These are phyloP conservation scores for Suillia variegata DNA, from an alignment of 2,888 invertebrate genomes.

Conservation along the genomic window DNA sequence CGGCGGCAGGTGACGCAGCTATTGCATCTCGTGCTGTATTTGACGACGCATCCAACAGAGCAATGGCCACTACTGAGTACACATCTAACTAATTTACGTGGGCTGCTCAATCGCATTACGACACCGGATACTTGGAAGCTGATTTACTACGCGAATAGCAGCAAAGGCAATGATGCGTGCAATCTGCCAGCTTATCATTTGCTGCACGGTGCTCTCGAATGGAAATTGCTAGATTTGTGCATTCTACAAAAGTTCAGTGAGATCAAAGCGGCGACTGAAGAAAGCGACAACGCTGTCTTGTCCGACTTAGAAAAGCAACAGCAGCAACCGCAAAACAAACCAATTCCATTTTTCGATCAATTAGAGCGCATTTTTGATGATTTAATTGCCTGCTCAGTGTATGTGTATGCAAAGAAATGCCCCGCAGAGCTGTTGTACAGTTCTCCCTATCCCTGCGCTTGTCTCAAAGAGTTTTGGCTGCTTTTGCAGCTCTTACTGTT, in stretches of 20 bases:
- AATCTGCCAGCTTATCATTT: conserved; percentile 56
- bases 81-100: conserved; percentile 37
- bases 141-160: conserved; percentile 49
- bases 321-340: not conserved
- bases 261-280: not conserved
- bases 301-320: not conserved
- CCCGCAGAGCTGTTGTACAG: conserved; percentile 59
- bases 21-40: conserved; percentile 43
- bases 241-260: conserved; percentile 38
- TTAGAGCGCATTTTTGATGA: conserved; percentile 44
- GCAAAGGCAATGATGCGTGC: conserved; percentile 55
- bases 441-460: conserved; percentile 66
- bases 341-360: conserved; percentile 32
- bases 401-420: conserved; percentile 51
- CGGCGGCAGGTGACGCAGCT: conserved; percentile 50
- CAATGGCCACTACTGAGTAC: conserved; percentile 30
- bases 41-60: conserved; percentile 22
- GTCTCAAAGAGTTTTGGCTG: conserved; percentile 67
- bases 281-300: not conserved
- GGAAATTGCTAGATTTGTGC: conserved; percentile 56
- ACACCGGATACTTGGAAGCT: conserved; percentile 43
- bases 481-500: conserved; percentile 62
- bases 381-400: conserved; percentile 43
- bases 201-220: conserved; percentile 57
- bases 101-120: conserved; percentile 43